Conservation (phyloP, 64 coral and sea anemone genomes). For the Dendrophyllia cribrosa region DNA sequence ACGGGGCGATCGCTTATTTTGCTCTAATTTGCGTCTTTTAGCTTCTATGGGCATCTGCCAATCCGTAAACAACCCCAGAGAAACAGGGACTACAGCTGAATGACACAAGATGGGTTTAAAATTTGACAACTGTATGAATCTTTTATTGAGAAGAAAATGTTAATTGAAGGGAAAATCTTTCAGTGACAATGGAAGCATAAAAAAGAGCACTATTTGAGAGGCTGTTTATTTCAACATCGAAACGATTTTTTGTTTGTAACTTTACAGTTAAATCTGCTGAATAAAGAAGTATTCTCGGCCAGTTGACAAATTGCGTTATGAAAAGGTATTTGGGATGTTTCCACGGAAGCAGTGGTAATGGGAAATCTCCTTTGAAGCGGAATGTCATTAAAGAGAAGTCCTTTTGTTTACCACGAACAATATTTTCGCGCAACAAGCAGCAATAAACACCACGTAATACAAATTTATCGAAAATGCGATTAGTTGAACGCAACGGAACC, state of each 20-base stretch:
- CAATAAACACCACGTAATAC: conserved; percentile 15
- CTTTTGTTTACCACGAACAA: conserved; percentile 43
- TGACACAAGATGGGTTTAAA: not conserved
- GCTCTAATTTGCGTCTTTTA: not conserved
- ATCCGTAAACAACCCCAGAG: conserved; percentile 11
- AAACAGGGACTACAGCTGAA: not conserved
- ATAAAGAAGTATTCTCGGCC: not conserved
- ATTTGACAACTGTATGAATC: conserved; percentile 30
- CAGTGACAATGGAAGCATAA: not conserved
- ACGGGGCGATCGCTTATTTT: conserved; percentile 4
- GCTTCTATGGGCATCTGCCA: conserved; percentile 41
- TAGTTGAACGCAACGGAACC: conserved; percentile 17
- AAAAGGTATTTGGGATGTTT: not conserved
- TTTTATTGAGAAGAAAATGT: conserved; percentile 43
- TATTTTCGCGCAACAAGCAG: conserved; percentile 40
- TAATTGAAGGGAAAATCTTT: conserved; percentile 51
- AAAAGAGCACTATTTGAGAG: too few relatives aligned
- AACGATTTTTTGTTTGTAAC: not conserved
- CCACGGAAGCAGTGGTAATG: conserved; percentile 14
- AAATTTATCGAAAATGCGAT: conserved; percentile 57
- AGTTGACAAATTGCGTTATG: conserved; percentile 18
- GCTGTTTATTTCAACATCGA: not conserved
- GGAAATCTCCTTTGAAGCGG: conserved; percentile 40
- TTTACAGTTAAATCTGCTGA: not conserved
- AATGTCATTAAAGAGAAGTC: conserved; percentile 21